Conservation (phyloP, 1,140 invertebrate genomes). For the Aplysia californica region DNA sequence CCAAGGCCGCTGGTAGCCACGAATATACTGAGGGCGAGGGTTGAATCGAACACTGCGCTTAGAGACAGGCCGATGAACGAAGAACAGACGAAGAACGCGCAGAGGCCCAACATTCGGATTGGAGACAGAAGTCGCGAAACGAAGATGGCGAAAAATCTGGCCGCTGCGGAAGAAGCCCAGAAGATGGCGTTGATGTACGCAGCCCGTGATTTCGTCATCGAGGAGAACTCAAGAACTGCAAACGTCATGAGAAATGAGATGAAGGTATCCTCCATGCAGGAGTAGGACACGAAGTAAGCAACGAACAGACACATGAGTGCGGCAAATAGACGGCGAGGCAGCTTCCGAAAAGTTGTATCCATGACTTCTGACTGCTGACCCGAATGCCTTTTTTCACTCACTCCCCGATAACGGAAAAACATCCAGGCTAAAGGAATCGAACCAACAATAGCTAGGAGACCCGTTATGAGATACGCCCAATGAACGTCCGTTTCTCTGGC, state of each 20-base stretch:
- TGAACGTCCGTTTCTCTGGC: conserved; percentile 19
- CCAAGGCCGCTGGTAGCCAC: conserved; percentile 28
- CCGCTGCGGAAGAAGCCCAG: conserved; percentile 39
- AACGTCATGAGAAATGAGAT: conserved; percentile 40
- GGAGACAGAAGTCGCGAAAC: conserved; percentile 32
- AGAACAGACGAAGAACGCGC: conserved; percentile 15
- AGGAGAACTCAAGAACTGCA: conserved; percentile 24
- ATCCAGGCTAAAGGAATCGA: conserved; percentile 11
- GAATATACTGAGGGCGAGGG: conserved; percentile 17
- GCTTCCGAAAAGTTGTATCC: conserved; percentile 20
- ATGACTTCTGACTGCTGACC: background rate
- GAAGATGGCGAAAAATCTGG: conserved; percentile 39
- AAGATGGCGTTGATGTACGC: conserved; percentile 35
- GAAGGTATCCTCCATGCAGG: conserved; percentile 45
- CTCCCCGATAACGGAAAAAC: background rate
- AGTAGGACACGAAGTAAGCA: conserved; percentile 35
- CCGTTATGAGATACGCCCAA: conserved; percentile 28
- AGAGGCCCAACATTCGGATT: conserved; percentile 26
- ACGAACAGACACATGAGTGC: conserved; percentile 22
- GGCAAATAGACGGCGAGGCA: conserved; percentile 14
- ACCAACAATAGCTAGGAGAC: conserved; percentile 11
- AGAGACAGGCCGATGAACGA: conserved; percentile 27
- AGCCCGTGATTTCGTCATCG: conserved; percentile 31
- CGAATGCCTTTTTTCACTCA: background rate
- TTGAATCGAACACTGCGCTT: conserved; percentile 1